Evolutionary conservation across 2,113 vertebrate genomes (phyloP).

Genomic region (Barnardius zonarius): DNA sequence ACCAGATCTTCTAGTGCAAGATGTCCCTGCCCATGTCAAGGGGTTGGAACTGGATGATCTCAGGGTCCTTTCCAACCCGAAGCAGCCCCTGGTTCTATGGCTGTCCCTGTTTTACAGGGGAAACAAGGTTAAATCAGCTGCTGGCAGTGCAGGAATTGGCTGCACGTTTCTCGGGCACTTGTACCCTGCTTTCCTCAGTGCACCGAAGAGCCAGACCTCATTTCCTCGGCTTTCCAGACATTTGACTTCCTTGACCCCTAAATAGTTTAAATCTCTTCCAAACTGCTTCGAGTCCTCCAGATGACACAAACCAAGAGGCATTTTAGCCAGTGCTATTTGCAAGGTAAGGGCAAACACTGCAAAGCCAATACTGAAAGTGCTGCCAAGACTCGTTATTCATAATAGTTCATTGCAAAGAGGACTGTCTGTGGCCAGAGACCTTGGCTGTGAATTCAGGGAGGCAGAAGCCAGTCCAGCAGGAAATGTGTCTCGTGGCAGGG

Average conservation of each 20-base stretch:
- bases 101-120: neutral
- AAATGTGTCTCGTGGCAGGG: fast-evolving
- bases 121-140: neutral
- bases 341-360: neutral
- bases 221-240: neutral
- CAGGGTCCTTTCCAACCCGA: neutral
- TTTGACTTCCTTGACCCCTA: neutral
- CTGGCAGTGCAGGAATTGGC: neutral
- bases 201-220: neutral
- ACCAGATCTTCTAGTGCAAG: fast-evolving
- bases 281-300: neutral
- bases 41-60: neutral
- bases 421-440: neutral
- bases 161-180: neutral
- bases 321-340: fast-evolving
- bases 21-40: neutral
- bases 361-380: fast-evolving
- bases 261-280: neutral
- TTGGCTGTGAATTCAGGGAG: neutral
- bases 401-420: neutral
- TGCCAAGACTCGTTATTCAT: fast-evolving
- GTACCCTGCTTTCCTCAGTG: neutral
- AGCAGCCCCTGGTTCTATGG: neutral
- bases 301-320: neutral
- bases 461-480: neutral